Evolutionary conservation across 92 coral and sea anemone genomes (phyloP).

Genomic region (Paragorgia papillata): DNA sequence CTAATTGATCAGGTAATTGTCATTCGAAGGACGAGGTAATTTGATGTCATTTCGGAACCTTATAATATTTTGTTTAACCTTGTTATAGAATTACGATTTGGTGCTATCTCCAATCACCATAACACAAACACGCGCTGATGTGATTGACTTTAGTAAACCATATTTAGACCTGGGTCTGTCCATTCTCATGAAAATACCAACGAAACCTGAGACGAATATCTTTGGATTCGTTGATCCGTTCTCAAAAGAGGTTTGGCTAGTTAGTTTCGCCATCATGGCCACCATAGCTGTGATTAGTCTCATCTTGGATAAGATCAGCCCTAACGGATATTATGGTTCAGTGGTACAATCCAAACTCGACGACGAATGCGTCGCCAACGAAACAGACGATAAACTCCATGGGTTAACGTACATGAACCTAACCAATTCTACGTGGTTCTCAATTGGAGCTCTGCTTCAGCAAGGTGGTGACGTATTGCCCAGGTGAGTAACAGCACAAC

Average conservation of each 20-base stretch:
- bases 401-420: slow-evolving; percentile 67
- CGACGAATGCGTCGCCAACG: slow-evolving; percentile 39
- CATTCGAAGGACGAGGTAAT: too few relatives aligned
- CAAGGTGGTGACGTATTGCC: slow-evolving; percentile 84
- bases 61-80: too few relatives aligned
- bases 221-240: slow-evolving; percentile 90
- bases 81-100: slow-evolving; percentile 69
- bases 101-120: slow-evolving; percentile 79
- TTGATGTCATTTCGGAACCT: too few relatives aligned
- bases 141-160: slow-evolving; percentile 83
- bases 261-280: slow-evolving; percentile 55
- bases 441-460: slow-evolving; percentile 77
- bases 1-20: slow-evolving; percentile 64
- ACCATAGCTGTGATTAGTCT: slow-evolving; percentile 70
- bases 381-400: slow-evolving; percentile 59
- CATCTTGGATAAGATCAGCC: slow-evolving; percentile 65
- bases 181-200: slow-evolving; percentile 62
- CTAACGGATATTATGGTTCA: slow-evolving; percentile 78
- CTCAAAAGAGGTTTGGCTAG: slow-evolving; percentile 69
- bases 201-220: slow-evolving; percentile 48
- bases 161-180: slow-evolving; percentile 74
- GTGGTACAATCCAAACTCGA: slow-evolving; percentile 63
- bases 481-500: slow-evolving; percentile 60
- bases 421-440: slow-evolving; percentile 82
- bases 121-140: slow-evolving; percentile 76